These are phyloP conservation scores for Cygnus olor DNA, from an alignment of 2,797 vertebrate species.

Conservation along the genomic window DNA sequence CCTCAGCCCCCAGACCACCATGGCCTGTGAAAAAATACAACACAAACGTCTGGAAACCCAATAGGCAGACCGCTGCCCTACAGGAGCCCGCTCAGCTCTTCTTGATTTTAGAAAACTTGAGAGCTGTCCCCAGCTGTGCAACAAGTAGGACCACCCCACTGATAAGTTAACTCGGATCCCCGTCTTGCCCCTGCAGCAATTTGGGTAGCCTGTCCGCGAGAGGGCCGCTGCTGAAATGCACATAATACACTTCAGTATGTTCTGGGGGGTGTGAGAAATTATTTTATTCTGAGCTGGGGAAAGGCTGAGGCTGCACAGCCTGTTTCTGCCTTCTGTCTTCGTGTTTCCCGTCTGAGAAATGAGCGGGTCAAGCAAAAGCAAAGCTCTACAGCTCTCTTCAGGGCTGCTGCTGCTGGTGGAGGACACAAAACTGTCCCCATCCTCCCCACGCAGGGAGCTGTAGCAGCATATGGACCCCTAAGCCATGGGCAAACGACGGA, in stretches of 20 bases:
- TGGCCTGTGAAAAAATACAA: not conserved
- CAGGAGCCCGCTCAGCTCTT: accelerated
- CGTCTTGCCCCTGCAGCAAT: not conserved
- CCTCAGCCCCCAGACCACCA: not conserved
- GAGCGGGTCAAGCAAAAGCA: not conserved
- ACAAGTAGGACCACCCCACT: accelerated
- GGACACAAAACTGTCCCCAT: not conserved
- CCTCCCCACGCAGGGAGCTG: accelerated
- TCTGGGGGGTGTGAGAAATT: not conserved
- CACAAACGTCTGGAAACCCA: not conserved
- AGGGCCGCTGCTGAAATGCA: accelerated
- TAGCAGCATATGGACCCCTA: accelerated
- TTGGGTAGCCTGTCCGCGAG: not conserved
- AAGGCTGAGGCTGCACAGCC: not conserved
- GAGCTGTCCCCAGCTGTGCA: accelerated
- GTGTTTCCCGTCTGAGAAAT: not conserved
- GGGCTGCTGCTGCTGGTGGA: not conserved
- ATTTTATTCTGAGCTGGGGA: not conserved
- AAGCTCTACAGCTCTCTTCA: not conserved
- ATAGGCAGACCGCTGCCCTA: not conserved
- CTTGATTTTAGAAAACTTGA: not conserved
- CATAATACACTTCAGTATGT: accelerated
- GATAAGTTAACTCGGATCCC: not conserved
- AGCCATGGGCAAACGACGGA: accelerated
- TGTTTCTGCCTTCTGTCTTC: not conserved